A percentile compares a stretch with the other conserved stretches of the same genome.
Conservation (phyloP, 2,797 vertebrate genomes). For the Glyptemys insculpta region DNA sequence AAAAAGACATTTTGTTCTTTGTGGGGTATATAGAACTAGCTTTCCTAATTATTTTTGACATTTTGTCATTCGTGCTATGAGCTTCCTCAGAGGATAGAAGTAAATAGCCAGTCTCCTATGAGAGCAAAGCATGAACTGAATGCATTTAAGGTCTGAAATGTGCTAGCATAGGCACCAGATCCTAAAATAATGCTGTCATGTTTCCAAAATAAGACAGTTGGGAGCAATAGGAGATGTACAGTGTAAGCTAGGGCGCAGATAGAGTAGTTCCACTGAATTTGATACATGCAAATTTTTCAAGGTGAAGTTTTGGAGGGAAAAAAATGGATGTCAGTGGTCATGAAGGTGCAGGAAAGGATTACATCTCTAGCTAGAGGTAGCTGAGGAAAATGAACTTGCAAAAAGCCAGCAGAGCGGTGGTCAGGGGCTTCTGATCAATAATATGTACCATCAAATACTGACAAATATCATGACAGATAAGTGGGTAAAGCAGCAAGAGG, state of each 20-base stretch:
- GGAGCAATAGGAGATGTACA: background rate
- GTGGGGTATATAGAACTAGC: background rate
- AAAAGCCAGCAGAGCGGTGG: background rate
- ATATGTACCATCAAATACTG: background rate
- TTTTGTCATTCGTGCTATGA: slow-evolving; percentile 26
- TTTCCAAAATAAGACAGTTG: background rate
- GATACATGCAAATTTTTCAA: background rate
- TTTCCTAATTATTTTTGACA: slow-evolving; percentile 41
- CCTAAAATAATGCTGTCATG: background rate
- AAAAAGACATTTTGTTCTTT: background rate
- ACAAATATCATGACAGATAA: background rate
- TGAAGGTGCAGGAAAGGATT: background rate
- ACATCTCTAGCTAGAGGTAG: background rate
- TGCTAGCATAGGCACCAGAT: background rate
- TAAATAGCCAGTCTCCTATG: slow-evolving; percentile 21
- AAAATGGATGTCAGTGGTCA: background rate
- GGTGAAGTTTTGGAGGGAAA: background rate
- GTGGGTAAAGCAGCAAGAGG: background rate
- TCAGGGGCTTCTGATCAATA: background rate
- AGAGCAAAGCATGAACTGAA: background rate
- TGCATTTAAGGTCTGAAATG: background rate
- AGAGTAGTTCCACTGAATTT: background rate
- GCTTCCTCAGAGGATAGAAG: background rate
- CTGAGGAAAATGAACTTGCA: background rate
- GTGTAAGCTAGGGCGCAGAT: background rate